phyloP scores from a whole-genome alignment of 2,113 vertebrate genomes.

The Piprites chloris region DNA sequence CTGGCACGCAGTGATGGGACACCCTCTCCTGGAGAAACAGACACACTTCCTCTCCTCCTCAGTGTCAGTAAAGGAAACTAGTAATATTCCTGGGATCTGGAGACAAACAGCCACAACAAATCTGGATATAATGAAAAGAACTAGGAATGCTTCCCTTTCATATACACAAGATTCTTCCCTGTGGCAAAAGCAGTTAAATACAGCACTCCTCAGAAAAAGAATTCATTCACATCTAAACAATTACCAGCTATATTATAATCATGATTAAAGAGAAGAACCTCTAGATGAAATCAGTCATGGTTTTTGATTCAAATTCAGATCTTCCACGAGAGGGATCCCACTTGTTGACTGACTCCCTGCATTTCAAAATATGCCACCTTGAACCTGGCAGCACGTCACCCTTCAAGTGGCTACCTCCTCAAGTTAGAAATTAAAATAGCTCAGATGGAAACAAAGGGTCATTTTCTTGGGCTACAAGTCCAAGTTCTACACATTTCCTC shows the following conservation, averaged over 20 bases:
- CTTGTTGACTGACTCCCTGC: background rate
- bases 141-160: background rate
- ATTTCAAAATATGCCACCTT: background rate
- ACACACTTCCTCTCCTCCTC: background rate
- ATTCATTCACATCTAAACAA: background rate
- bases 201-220: background rate
- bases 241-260: background rate
- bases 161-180: background rate
- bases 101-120: background rate
- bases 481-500: background rate
- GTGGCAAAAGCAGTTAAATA: background rate
- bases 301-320: background rate
- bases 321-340: background rate
- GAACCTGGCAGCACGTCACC: background rate
- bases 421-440: background rate
- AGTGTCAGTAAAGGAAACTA: background rate
- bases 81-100: background rate
- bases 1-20: background rate
- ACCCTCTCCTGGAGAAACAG: conserved; percentile 15
- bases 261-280: background rate
- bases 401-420: background rate
- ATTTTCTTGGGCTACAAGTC: background rate
- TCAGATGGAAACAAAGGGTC: background rate
- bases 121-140: background rate
- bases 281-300: background rate